Percentiles rank a stretch among this genome's conserved stretches.
phyloP scores from a whole-genome alignment of 2,797 vertebrate species.

The Heterohyrax brucei region DNA sequence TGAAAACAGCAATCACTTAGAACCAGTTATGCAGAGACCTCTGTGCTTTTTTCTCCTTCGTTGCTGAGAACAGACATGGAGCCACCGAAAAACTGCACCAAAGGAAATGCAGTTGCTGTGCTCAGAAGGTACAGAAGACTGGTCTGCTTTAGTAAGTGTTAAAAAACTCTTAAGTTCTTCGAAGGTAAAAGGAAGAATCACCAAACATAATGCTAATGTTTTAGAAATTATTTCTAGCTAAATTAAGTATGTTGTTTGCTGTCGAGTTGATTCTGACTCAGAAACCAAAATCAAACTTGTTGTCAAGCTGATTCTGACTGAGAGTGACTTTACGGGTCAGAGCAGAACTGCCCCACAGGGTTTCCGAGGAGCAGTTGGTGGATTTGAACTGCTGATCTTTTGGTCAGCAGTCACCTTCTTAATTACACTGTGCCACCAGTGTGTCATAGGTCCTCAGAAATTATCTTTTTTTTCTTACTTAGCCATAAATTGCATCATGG shows the following conservation, averaged over 20 bases:
- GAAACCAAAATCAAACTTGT: too few species aligned
- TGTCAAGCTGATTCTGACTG: background rate
- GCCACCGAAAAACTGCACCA: background rate
- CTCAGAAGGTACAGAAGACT: background rate
- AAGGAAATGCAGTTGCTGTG: constrained; percentile 12
- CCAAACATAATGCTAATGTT: background rate
- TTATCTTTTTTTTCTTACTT: background rate
- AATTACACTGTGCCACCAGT: too few species aligned
- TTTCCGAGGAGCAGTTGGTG: too few species aligned
- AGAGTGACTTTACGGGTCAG: background rate
- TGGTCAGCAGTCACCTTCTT: too few species aligned
- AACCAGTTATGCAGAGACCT: constrained; percentile 62
- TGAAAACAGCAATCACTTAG: constrained; percentile 44
- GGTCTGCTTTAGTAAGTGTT: constrained; percentile 2
- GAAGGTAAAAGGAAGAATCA: background rate
- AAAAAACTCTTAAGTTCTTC: constrained; percentile 58
- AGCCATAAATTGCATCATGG: background rate
- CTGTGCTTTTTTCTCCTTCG: constrained; percentile 29
- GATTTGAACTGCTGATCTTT: too few species aligned
- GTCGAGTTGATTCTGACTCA: background rate
- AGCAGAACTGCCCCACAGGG: too few species aligned
- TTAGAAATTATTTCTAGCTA: constrained; percentile 30
- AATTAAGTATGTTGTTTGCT: background rate
- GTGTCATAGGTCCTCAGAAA: background rate
- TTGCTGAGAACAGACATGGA: background rate